phyloP scores from a whole-genome alignment of 2,113 vertebrate genomes.

The Lamprologus sp. region DNA sequence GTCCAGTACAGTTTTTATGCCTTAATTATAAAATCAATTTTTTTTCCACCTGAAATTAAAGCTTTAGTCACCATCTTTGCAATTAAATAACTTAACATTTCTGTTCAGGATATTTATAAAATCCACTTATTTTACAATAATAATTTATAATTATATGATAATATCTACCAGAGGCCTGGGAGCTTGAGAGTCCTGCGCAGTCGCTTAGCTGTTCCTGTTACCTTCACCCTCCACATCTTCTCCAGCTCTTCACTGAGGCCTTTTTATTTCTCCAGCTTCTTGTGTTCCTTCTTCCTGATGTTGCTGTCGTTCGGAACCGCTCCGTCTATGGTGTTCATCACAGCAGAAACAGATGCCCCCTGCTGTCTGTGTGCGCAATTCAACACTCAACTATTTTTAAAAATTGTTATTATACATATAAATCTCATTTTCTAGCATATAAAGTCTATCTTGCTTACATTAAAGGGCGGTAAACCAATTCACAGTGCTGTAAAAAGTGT shows the following conservation, averaged over 20 bases:
- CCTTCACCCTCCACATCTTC: not conserved
- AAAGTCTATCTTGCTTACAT: not conserved
- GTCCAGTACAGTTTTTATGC: not conserved
- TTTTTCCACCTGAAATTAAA: not conserved
- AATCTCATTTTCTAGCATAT: not conserved
- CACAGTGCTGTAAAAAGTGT: fast-evolving
- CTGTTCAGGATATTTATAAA: not conserved
- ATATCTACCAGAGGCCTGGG: not conserved
- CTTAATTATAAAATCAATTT: not conserved
- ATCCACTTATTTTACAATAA: not conserved
- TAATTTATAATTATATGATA: not conserved
- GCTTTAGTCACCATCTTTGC: not conserved
- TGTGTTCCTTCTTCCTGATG: not conserved
- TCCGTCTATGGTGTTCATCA: not conserved
- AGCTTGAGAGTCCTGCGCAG: not conserved
- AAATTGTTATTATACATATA: not conserved
- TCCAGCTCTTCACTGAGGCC: not conserved
- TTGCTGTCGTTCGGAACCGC: fast-evolving
- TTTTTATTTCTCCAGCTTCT: not conserved
- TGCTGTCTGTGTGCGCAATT: not conserved
- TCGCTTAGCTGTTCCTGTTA: not conserved
- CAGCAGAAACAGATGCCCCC: not conserved
- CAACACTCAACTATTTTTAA: not conserved
- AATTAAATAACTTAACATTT: not conserved
- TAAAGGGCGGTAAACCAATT: not conserved